Evolutionary conservation across 2,797 vertebrate species (phyloP), one percentile per base, ranked within the genome.

Genomic region (Peromyscus eremicus): DNA sequence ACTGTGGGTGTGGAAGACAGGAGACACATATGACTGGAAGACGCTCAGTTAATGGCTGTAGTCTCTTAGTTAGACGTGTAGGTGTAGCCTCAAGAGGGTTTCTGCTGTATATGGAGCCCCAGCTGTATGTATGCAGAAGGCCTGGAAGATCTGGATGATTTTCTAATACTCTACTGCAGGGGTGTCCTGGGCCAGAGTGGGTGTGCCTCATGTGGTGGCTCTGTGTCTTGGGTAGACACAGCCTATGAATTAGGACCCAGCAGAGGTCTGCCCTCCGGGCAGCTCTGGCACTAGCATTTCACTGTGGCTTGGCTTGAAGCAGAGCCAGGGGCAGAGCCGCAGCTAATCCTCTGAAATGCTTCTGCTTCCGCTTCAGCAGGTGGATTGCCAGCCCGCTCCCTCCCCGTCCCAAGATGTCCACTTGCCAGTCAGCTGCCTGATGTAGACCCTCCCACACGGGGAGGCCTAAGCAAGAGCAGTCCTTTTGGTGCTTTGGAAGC

Each of bases 1-100:
- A 10, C 52, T 49, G 0, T 21, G 16, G 60, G 37, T n/a, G 49
- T 21, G 46, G 27, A 49, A 29, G 80, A 46, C 40, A 13, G n/a
- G 32, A 57, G 37, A n/a, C 0, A 1, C 27, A n/a, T 7, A 71
- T 3, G 19, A 46, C 0, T n/a, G 25, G 43, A 49, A n/a, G 49
- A 37, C 16, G 57, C 37, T 43, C 43, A 87, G 43, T 4, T 73
- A n/a, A 62, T 34, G 80, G 37, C 37, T 1, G 4, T 5, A n/a
- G 46, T 12, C 27, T 40, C 2, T n/a, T 23, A 19, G 16, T 34
- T 25, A 43, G 21, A 46, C 4, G 2, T 0, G 0, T 9, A 0
- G 9, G 10, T 29, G 80, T 46, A 91, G 49, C 27, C 60, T 27
- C 19, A 1, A 0, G 32, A 4, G 52, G 62, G 62, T 11, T 43